A percentile compares a stretch with the other conserved stretches of the same genome.
Conservation (phyloP, 2,113 vertebrate species). For the Pristiophorus japonicus region DNA sequence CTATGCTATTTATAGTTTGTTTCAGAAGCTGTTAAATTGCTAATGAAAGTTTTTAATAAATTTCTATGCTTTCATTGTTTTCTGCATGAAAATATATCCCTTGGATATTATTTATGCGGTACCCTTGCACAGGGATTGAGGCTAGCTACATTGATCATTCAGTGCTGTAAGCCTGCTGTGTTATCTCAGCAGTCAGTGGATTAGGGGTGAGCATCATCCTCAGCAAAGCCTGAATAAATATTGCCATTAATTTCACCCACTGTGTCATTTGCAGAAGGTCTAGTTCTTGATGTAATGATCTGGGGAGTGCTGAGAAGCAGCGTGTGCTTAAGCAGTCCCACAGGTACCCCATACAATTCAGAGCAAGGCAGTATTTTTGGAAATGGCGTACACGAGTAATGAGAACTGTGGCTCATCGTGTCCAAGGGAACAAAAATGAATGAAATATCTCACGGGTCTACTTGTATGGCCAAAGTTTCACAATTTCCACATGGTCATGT, state of each 20-base stretch:
- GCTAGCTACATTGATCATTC: constrained; percentile 60
- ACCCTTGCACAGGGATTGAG: constrained; percentile 47
- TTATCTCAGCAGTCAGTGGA: constrained; percentile 65
- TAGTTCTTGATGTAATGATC: constrained; percentile 38
- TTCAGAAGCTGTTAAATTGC: neutral
- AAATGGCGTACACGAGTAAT: neutral
- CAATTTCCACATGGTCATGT: neutral
- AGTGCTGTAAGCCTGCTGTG: constrained; percentile 64
- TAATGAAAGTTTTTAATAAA: neutral
- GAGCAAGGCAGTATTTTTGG: neutral
- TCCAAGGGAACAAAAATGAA: neutral
- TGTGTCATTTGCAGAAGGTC: constrained; percentile 37
- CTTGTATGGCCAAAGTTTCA: neutral
- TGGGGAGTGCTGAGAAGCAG: constrained; percentile 25
- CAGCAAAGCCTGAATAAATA: constrained; percentile 61
- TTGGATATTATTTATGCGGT: constrained; percentile 41
- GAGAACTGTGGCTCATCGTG: neutral
- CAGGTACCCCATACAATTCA: neutral
- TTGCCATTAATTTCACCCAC: constrained; percentile 34
- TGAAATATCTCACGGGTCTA: neutral
- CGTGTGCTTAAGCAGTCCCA: constrained; percentile 24
- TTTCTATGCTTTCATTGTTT: constrained; percentile 10
- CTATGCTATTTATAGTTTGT: neutral
- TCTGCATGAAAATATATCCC: constrained; percentile 49
- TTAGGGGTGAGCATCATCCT: constrained; percentile 59